phyloP scores from a whole-genome alignment of 2,113 vertebrate genomes.

The Sapajus apella region DNA sequence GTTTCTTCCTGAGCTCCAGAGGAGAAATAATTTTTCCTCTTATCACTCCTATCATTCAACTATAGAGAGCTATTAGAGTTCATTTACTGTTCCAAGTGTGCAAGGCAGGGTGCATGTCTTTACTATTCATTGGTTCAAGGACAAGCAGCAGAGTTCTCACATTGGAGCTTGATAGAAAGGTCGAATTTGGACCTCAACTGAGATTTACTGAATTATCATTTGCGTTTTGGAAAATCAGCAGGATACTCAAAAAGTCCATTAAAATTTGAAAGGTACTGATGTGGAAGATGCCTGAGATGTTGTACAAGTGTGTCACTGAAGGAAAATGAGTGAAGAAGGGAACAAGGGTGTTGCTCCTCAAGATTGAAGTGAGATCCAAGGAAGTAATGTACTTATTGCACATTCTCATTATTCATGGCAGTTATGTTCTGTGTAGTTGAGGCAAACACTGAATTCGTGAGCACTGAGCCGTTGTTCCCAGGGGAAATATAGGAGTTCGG shows the following conservation, averaged over 20 bases:
- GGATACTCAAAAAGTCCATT: not conserved
- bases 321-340: not conserved
- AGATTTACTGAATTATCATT: not conserved
- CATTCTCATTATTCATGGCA: not conserved
- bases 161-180: not conserved
- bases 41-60: not conserved
- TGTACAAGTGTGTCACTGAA: not conserved
- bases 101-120: not conserved
- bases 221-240: not conserved
- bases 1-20: not conserved
- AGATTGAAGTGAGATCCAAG: not conserved
- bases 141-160: not conserved
- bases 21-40: not conserved
- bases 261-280: not conserved
- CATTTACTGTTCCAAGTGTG: not conserved
- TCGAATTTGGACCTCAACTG: not conserved
- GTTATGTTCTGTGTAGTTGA: not conserved
- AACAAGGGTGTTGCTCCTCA: not conserved
- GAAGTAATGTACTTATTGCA: too few relatives aligned
- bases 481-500: accelerated
- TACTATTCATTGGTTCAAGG: not conserved
- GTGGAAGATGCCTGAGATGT: not conserved
- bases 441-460: not conserved
- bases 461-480: not conserved
- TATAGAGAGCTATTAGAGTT: not conserved